These are phyloP conservation scores for Chymomyza costata DNA, from an alignment of 1,140 invertebrate genomes.

Conservation along the genomic window DNA sequence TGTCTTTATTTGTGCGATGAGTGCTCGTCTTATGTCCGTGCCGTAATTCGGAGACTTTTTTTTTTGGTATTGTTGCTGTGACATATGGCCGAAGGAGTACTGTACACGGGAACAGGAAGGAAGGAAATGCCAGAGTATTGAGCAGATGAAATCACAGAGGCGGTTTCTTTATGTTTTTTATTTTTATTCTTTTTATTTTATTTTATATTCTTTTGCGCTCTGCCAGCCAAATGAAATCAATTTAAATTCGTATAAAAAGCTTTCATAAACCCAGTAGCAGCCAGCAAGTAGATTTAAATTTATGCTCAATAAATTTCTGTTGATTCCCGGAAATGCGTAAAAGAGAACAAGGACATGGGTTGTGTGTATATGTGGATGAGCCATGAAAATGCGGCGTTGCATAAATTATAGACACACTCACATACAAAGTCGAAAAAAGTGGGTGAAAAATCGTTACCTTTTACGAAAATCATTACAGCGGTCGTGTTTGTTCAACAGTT, in stretches of 20 bases:
- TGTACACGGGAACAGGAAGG: no score
- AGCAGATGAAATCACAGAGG: no score
- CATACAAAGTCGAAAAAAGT: conserved; percentile 3
- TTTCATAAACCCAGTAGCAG: conserved; percentile 53
- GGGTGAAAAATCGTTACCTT: background rate
- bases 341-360: background rate
- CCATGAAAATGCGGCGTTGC: conserved; percentile 61
- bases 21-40: no score
- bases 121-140: conserved; percentile 13
- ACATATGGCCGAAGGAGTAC: no score
- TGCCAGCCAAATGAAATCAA: conserved; percentile 73
- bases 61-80: no score
- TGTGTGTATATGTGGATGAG: conserved; percentile 36
- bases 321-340: conserved; percentile 50
- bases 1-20: no score
- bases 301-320: conserved; percentile 74
- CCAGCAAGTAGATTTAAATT: conserved; percentile 60
- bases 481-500: conserved; percentile 34
- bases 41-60: no score
- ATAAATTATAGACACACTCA: conserved; percentile 55
- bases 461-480: background rate
- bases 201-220: no score
- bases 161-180: no score
- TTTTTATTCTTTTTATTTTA: no score
- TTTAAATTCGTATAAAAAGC: conserved; percentile 69